Conservation (phyloP, 1,140 invertebrate species). For the Chymomyza costata region DNA sequence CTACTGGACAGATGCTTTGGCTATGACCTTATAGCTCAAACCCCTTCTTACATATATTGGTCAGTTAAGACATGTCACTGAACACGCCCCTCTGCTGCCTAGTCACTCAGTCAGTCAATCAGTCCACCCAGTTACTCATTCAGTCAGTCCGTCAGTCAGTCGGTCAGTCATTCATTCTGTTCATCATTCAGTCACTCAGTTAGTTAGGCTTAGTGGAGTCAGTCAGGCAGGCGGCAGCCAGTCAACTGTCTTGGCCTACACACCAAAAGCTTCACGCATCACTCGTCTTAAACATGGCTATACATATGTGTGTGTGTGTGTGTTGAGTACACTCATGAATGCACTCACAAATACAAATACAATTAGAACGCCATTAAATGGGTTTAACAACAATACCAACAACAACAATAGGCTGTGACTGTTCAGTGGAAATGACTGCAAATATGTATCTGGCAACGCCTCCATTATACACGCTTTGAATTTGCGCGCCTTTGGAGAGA, state of each 20-base stretch:
- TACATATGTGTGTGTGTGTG: too few relatives aligned
- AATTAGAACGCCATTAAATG: conserved; percentile 45
- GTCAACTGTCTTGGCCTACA: too few relatives aligned
- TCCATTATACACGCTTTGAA: conserved; percentile 59
- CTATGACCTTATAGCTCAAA: too few relatives aligned
- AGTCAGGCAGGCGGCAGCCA: too few relatives aligned
- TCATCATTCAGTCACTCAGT: too few relatives aligned
- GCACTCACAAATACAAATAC: too few relatives aligned
- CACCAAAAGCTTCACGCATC: conserved; percentile 32
- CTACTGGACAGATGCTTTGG: conserved; percentile 43
- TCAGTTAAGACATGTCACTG: conserved; percentile 66
- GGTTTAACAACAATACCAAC: conserved; percentile 31
- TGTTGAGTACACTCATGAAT: conserved; percentile 25
- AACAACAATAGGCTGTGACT: conserved; percentile 25
- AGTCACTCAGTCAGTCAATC: too few relatives aligned
- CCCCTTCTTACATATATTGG: conserved; percentile 64
- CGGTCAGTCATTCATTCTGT: too few relatives aligned
- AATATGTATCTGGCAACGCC: conserved; percentile 49
- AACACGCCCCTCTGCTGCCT: conserved; percentile 43
- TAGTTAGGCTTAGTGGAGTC: too few relatives aligned
- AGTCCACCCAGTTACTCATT: too few relatives aligned
- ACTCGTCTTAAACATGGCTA: conserved; percentile 30
- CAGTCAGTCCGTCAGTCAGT: too few relatives aligned
- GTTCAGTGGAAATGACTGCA: conserved; percentile 22
- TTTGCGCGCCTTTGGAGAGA: not conserved